A percentile compares a stretch with the other conserved stretches of the same genome.
Conservation (phyloP, 92 coral and sea anemone species). For the Hydrozoanthus gracilis region DNA sequence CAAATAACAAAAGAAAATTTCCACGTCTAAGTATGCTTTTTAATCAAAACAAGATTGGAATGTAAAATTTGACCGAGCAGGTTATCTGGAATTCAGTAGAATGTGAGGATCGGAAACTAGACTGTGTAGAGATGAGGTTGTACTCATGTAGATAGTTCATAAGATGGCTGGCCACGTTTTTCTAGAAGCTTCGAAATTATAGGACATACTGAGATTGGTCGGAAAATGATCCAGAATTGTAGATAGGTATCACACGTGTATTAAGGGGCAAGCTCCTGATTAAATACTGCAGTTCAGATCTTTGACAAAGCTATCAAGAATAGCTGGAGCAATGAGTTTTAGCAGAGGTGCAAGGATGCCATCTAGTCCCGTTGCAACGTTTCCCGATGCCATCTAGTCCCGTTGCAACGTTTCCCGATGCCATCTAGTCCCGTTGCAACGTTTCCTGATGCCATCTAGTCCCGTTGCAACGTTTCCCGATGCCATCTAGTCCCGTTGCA, state of each 20-base stretch:
- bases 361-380: conserved; percentile 18
- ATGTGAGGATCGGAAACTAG: background rate
- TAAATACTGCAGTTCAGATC: conserved; percentile 50
- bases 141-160: background rate
- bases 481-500: no score
- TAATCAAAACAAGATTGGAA: no score
- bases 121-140: background rate
- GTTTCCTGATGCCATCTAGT: no score
- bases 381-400: background rate
- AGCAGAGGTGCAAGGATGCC: conserved; percentile 32
- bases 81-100: no score
- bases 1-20: no score
- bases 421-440: no score
- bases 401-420: no score
- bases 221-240: background rate
- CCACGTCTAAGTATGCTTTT: no score
- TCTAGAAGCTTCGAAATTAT: conserved; percentile 50
- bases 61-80: no score
- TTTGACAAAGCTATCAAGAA: conserved; percentile 45
- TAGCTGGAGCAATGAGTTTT: conserved; percentile 44
- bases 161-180: background rate
- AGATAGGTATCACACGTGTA: conserved; percentile 40
- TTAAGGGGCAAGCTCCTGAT: conserved; percentile 46
- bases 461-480: no score
- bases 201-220: conserved; percentile 55